These are phyloP conservation scores for Dysdera silvatica DNA, from an alignment of 1,140 invertebrate species.

Conservation along the genomic window DNA sequence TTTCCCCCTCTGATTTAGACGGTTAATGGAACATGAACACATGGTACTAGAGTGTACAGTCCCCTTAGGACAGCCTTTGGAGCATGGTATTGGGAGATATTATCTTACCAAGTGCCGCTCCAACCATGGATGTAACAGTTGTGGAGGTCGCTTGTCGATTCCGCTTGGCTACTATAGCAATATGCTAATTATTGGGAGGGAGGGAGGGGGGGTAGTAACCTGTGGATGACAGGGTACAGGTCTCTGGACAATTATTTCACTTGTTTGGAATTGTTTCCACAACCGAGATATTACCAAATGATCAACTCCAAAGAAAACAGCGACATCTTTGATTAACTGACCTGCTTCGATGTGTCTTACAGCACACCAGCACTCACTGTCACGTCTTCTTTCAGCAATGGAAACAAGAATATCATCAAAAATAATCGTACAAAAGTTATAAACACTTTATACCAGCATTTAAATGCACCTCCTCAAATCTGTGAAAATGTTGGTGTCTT, in stretches of 20 bases:
- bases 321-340: not conserved
- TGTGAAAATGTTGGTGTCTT: no score
- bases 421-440: no score
- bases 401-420: not conserved
- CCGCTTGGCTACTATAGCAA: not conserved
- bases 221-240: not conserved
- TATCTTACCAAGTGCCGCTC: no score
- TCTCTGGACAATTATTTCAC: not conserved
- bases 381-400: not conserved
- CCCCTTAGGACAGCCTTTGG: no score
- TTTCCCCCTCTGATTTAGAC: no score
- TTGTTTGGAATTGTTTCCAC: not conserved
- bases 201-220: not conserved
- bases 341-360: not conserved
- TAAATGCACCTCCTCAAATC: no score
- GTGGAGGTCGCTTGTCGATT: not conserved
- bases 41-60: no score
- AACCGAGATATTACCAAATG: not conserved
- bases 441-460: no score
- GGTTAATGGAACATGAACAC: no score
- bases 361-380: not conserved
- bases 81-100: no score
- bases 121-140: no score
- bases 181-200: not conserved
- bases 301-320: not conserved